Percentiles rank a stretch among this genome's conserved stretches.
Evolutionary conservation across 1,140 invertebrate species (phyloP).

Genomic region (Drosophila persimilis): DNA sequence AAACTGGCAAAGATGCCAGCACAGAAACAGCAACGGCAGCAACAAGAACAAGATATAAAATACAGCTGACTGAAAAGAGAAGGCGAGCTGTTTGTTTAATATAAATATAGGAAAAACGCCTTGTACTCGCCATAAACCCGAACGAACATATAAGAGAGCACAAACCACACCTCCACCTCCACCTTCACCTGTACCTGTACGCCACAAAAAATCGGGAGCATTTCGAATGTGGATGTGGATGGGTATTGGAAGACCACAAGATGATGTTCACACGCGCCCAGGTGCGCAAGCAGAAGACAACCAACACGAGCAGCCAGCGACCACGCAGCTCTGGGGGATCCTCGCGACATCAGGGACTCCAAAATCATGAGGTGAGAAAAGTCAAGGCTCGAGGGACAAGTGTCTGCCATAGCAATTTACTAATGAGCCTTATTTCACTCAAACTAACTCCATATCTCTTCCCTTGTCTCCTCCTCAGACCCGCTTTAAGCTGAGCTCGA

Average conservation of each 20-base stretch:
- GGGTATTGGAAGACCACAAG: slow-evolving; percentile 37
- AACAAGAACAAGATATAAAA: slow-evolving; percentile 32
- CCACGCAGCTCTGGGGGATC: slow-evolving; percentile 61
- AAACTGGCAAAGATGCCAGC: slow-evolving; percentile 30
- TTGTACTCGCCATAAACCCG: slow-evolving; percentile 27
- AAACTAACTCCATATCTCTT: too few relatives aligned
- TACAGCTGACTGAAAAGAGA: slow-evolving; percentile 58
- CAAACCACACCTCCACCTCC: not conserved
- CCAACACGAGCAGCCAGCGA: slow-evolving; percentile 61
- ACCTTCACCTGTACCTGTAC: not conserved
- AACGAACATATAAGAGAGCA: slow-evolving; percentile 48
- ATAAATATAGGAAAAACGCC: slow-evolving; percentile 51
- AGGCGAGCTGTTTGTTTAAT: slow-evolving; percentile 64
- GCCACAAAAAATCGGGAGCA: not conserved
- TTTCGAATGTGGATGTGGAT: slow-evolving; percentile 43
- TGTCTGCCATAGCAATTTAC: too few relatives aligned
- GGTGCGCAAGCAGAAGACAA: slow-evolving; percentile 78
- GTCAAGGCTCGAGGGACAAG: too few relatives aligned
- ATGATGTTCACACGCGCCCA: slow-evolving; percentile 82
- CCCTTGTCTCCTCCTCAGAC: slow-evolving; percentile 19
- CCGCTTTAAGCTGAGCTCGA: slow-evolving; percentile 65
- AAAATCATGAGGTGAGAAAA: slow-evolving; percentile 50
- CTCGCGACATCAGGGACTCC: slow-evolving; percentile 27
- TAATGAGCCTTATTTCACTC: too few relatives aligned
- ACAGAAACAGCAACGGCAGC: slow-evolving; percentile 20